phyloP scores from a whole-genome alignment of 2,888 invertebrate genomes.

The Diaperis boleti region DNA sequence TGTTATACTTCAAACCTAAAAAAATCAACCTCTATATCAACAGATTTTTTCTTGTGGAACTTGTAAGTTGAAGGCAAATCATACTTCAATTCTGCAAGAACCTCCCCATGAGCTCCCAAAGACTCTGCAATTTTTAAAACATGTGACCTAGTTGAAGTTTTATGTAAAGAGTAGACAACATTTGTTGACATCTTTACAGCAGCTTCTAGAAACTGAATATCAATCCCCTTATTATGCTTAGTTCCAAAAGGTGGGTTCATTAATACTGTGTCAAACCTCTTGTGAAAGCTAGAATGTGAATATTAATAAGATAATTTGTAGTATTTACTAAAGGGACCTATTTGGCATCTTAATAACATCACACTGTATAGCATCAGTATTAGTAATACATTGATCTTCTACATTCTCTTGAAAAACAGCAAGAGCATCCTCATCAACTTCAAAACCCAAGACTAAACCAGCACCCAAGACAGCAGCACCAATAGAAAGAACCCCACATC shows the following conservation, averaged over 20 bases:
- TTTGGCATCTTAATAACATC: conserved; percentile 64
- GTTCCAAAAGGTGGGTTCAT: conserved; percentile 99
- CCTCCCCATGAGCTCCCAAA: conserved; percentile 78
- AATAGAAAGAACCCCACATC: conserved; percentile 88
- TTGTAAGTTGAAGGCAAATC: conserved; percentile 90
- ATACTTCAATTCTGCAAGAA: conserved; percentile 89
- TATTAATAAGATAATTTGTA: too few relatives aligned
- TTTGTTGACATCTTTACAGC: conserved; percentile 80
- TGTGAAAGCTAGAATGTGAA: conserved; percentile 60
- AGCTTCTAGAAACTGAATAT: conserved; percentile 86
- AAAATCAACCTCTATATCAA: conserved; percentile 93
- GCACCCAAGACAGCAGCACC: conserved; percentile 88
- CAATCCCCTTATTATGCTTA: conserved; percentile 90
- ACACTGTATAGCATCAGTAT: conserved; percentile 77
- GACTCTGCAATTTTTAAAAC: conserved; percentile 79
- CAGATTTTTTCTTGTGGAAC: conserved; percentile 87
- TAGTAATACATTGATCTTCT: conserved; percentile 77
- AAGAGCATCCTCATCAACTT: conserved; percentile 89
- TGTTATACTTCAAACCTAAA: conserved; percentile 76
- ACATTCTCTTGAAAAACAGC: conserved; percentile 79
- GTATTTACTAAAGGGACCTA: conserved; percentile 27
- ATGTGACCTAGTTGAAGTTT: conserved; percentile 87
- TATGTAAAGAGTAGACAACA: conserved; percentile 95
- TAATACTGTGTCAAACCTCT: conserved; percentile 88
- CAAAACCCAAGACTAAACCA: conserved; percentile 82